These are phyloP conservation scores for Chouioia cunea DNA, from an alignment of 2,888 invertebrate species.

Conservation along the genomic window DNA sequence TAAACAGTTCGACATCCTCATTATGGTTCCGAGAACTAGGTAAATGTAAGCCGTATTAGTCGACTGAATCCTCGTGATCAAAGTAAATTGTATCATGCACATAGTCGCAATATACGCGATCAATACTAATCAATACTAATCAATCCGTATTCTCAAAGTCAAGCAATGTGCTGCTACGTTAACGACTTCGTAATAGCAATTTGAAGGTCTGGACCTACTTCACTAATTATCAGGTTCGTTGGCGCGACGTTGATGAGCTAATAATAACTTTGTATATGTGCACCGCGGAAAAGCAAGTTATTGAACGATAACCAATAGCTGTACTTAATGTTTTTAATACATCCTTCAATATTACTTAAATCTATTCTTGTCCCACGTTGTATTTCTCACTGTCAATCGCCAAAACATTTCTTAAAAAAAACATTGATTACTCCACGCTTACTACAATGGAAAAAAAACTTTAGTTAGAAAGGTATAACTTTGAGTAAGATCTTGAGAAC, in stretches of 20 bases:
- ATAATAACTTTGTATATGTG: neutral
- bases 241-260: neutral
- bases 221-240: slow-evolving; percentile 13
- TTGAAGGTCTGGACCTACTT: slow-evolving; percentile 14
- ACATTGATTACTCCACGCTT: no score
- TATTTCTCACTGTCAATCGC: no score
- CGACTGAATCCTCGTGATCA: slow-evolving; percentile 12
- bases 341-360: no score
- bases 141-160: slow-evolving; percentile 31
- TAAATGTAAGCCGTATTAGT: slow-evolving; percentile 34
- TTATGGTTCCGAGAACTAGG: neutral
- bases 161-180: slow-evolving; percentile 3
- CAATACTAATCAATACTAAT: slow-evolving; percentile 34
- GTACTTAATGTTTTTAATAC: no score
- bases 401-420: no score
- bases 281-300: neutral
- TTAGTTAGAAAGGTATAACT: no score
- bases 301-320: no score
- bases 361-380: no score
- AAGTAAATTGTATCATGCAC: slow-evolving; percentile 38
- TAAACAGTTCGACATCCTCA: slow-evolving; percentile 17
- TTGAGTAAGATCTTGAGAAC: no score
- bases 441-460: no score
- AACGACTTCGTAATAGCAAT: slow-evolving; percentile 13
- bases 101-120: slow-evolving; percentile 6